These are phyloP conservation scores for Scolopax bukidnonensis DNA, from an alignment of 2,797 vertebrate species.

Conservation along the genomic window DNA sequence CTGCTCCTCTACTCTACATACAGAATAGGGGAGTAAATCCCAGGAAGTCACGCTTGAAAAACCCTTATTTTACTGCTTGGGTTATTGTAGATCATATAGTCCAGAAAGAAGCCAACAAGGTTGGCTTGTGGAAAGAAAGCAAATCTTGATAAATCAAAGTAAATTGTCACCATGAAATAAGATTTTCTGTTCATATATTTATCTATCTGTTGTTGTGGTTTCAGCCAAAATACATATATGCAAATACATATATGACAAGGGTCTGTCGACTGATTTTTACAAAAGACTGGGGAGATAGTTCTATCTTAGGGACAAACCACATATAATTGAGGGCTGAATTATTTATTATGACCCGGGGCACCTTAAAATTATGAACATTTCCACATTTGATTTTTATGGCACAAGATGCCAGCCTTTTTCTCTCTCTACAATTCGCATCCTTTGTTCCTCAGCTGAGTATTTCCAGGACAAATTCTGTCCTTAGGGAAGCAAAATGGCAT, in stretches of 20 bases:
- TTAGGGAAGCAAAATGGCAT: background rate
- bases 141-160: background rate
- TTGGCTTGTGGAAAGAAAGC: background rate
- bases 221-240: no score
- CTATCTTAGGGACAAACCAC: background rate
- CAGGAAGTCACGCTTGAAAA: background rate
- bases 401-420: background rate
- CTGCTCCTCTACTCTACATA: background rate
- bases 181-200: background rate
- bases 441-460: background rate
- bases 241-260: background rate
- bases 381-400: background rate
- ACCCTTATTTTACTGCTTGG: background rate
- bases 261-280: background rate
- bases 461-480: background rate
- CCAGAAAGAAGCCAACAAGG: background rate
- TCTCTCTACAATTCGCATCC: background rate
- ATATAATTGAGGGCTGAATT: slow-evolving; percentile 17
- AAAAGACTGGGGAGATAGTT: background rate
- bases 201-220: background rate
- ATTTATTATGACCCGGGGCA: slow-evolving; percentile 42
- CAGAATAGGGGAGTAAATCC: background rate
- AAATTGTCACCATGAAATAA: background rate
- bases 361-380: slow-evolving; percentile 64
- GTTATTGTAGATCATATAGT: background rate